phyloP scores from a whole-genome alignment of 2,797 vertebrate species.

The Fringilla coelebs region DNA sequence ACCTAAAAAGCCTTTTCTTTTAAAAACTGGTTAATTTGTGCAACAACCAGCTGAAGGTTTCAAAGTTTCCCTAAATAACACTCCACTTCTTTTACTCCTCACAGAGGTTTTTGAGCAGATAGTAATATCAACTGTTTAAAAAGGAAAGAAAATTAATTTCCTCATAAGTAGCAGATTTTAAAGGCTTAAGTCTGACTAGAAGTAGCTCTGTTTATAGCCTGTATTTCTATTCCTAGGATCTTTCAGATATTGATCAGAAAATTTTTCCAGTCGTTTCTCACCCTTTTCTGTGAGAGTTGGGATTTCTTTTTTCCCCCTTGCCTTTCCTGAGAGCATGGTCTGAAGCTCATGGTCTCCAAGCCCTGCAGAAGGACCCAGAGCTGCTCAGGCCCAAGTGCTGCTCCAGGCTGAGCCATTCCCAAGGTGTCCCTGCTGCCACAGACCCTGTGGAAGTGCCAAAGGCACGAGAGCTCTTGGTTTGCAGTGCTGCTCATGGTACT shows the following conservation, averaged over 20 bases:
- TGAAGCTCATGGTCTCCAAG: neutral
- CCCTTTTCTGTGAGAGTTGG: neutral
- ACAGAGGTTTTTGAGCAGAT: neutral
- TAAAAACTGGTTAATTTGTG: neutral
- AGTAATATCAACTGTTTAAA: neutral
- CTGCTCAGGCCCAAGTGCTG: neutral
- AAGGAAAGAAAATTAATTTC: neutral
- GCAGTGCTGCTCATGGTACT: neutral
- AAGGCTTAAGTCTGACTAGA: neutral
- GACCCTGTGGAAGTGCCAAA: neutral
- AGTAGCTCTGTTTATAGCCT: neutral
- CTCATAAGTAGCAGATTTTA: neutral
- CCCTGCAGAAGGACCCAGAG: neutral
- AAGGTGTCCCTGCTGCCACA: neutral
- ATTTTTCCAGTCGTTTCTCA: neutral
- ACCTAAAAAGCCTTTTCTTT: neutral
- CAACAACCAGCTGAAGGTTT: neutral
- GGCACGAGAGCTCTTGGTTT: rapidly evolving
- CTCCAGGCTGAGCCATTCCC: neutral
- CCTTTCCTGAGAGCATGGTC: rapidly evolving
- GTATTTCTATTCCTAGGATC: neutral
- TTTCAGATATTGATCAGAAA: neutral
- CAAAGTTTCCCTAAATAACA: neutral
- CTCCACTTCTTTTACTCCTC: neutral
- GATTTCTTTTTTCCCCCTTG: neutral